phyloP scores from a whole-genome alignment of 2,888 invertebrate species.

The Ptilodon capucinus region DNA sequence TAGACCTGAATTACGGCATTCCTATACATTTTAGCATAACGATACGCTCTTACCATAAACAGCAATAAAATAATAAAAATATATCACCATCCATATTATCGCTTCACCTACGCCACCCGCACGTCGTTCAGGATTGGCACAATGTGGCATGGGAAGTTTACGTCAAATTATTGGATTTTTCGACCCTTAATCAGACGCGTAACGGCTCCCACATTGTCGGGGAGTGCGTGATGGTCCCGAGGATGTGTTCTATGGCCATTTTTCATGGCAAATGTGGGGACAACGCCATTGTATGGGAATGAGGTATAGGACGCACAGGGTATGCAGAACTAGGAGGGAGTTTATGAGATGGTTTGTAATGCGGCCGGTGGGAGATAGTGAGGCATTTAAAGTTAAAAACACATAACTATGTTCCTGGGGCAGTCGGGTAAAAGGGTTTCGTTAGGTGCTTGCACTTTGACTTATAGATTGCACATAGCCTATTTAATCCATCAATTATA shows the following conservation, averaged over 20 bases:
- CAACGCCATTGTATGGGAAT: conserved; percentile 14
- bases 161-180: conserved; percentile 59
- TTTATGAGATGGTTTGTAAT: not conserved
- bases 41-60: no score
- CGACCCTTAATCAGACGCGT: conserved; percentile 51
- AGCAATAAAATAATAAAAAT: no score
- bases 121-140: conserved; percentile 20
- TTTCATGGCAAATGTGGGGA: conserved; percentile 30
- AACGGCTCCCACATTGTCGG: conserved; percentile 36
- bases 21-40: no score
- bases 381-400: not conserved
- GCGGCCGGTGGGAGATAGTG: not conserved
- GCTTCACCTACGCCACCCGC: conserved; percentile 4
- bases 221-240: conserved; percentile 14
- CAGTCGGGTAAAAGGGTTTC: no score
- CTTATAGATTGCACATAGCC: no score
- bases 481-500: no score
- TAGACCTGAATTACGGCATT: no score
- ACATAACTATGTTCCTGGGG: no score
- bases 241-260: conserved; percentile 31
- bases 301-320: not conserved
- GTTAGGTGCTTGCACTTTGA: no score
- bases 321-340: not conserved
- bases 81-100: not conserved
- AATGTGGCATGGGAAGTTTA: conserved; percentile 48